These are phyloP conservation scores for Cranoglanis bouderius DNA, from an alignment of 2,113 vertebrate species.

Conservation along the genomic window DNA sequence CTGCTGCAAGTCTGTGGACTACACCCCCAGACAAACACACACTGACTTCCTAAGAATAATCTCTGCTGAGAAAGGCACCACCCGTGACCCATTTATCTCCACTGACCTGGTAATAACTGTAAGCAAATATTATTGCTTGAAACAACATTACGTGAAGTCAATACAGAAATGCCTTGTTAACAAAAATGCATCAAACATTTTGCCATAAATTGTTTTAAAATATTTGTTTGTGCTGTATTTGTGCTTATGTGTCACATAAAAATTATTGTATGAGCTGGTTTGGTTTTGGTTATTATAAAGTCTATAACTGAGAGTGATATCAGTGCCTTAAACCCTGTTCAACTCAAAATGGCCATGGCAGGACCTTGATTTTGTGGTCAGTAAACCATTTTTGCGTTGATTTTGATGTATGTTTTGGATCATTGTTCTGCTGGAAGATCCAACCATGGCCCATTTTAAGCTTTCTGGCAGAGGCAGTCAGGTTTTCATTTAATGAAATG, in stretches of 20 bases:
- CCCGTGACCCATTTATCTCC: constrained; percentile 35
- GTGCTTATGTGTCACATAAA: not conserved
- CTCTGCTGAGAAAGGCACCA: constrained; percentile 60
- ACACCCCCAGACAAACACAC: constrained; percentile 60
- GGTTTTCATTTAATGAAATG: too few species aligned
- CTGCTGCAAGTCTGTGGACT: constrained; percentile 53
- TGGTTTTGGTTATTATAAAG: not conserved
- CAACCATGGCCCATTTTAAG: too few species aligned
- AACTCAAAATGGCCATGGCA: too few species aligned
- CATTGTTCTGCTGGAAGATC: too few species aligned
- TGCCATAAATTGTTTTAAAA: not conserved
- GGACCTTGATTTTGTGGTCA: too few species aligned
- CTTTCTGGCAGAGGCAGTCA: too few species aligned
- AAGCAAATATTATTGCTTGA: constrained; percentile 12
- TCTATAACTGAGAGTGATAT: not conserved
- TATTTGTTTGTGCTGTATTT: not conserved
- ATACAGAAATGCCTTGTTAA: not conserved
- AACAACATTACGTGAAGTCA: not conserved
- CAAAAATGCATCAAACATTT: not conserved
- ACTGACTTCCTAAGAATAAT: constrained; percentile 65
- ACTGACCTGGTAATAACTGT: constrained; percentile 55
- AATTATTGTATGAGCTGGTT: not conserved
- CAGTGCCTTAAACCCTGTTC: not conserved
- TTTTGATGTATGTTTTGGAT: too few species aligned
- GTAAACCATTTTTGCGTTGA: too few species aligned